Percentiles rank a stretch among this genome's conserved stretches.
These are phyloP conservation scores for Centrocercus urophasianus DNA, from an alignment of 2,113 vertebrate species.

Conservation along the genomic window DNA sequence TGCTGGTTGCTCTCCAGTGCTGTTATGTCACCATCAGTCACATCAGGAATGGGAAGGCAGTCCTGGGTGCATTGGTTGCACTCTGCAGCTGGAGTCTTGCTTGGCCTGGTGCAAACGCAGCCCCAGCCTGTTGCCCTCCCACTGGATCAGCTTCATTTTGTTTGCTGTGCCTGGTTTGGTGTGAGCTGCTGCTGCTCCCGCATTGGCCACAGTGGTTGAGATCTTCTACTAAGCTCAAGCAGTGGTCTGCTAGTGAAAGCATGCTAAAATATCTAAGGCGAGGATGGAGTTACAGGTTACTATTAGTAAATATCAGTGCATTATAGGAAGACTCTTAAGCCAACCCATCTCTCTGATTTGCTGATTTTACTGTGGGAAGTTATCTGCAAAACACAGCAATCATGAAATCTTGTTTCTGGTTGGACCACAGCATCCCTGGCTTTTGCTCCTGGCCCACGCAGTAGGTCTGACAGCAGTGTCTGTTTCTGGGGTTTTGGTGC, in stretches of 20 bases:
- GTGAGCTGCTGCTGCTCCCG: neutral
- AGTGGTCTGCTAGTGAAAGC: neutral
- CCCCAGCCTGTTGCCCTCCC: neutral
- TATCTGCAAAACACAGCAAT: neutral
- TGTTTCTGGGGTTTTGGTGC: neutral
- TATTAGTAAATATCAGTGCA: neutral
- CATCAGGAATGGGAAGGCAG: neutral
- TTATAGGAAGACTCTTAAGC: neutral
- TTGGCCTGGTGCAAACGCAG: neutral
- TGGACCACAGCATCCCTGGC: neutral
- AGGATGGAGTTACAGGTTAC: neutral
- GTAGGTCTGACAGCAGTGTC: fast-evolving
- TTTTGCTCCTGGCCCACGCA: neutral
- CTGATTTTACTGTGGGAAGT: neutral
- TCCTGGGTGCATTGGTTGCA: fast-evolving
- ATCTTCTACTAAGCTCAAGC: neutral
- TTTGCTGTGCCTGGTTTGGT: too few relatives aligned
- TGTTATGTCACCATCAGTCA: fast-evolving
- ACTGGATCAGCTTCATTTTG: neutral
- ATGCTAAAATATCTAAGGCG: fast-evolving
- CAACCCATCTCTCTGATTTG: neutral
- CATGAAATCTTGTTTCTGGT: neutral
- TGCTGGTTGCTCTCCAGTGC: neutral
- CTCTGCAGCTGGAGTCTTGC: too few relatives aligned
- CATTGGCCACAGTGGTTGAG: neutral